Conservation (phyloP, 1,140 invertebrate species). For the Saccostrea echinata region DNA sequence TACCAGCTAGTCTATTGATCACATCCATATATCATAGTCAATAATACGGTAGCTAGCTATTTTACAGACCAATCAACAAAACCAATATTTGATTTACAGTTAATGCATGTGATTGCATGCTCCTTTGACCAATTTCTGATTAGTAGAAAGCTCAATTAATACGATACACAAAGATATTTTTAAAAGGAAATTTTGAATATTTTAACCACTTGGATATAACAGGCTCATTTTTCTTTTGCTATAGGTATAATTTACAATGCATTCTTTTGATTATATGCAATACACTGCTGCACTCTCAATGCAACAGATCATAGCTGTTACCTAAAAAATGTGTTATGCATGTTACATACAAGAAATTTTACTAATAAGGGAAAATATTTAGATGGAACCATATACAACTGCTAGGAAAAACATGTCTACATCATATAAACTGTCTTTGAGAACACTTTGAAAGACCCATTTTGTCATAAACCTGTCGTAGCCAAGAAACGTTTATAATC, state of each 20-base stretch:
- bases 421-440: no score
- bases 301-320: no score
- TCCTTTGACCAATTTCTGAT: not conserved
- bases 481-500: no score
- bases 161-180: not conserved
- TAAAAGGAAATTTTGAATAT: not conserved
- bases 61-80: not conserved
- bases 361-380: no score
- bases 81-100: slow-evolving; percentile 6
- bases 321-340: no score
- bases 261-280: no score
- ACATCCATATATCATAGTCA: not conserved
- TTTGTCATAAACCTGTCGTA: no score
- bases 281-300: no score
- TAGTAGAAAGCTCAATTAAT: not conserved
- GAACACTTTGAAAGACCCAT: no score
- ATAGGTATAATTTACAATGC: not conserved
- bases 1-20: not conserved
- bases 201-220: not conserved
- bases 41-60: not conserved
- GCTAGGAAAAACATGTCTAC: no score
- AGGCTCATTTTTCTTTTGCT: not conserved
- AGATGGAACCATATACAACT: no score
- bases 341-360: no score
- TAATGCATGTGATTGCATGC: not conserved